Conservation (phyloP, 1,140 invertebrate genomes). For the Drosophila pruinosa region DNA sequence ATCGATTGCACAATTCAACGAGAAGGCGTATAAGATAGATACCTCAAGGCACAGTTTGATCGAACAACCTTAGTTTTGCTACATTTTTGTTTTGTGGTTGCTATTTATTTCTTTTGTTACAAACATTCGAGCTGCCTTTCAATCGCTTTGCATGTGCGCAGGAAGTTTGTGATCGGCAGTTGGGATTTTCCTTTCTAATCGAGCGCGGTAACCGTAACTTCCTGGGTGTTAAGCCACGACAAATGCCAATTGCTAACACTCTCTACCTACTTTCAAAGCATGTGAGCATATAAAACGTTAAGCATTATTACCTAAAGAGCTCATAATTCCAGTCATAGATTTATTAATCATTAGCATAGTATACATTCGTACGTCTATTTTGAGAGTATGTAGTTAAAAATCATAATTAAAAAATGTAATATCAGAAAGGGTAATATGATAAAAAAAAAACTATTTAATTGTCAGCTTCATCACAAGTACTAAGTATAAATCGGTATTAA, state of each 20-base stretch:
- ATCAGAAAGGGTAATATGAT: too few species aligned
- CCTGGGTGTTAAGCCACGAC: conserved; percentile 18
- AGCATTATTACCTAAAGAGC: not conserved
- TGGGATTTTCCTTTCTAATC: conserved; percentile 52
- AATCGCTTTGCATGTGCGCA: conserved; percentile 43
- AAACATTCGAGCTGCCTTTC: conserved; percentile 31
- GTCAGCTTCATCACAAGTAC: too few species aligned
- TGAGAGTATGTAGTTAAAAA: too few species aligned
- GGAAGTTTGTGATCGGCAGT: conserved; percentile 30
- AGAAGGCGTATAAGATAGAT: conserved; percentile 19
- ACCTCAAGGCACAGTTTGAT: conserved; percentile 17
- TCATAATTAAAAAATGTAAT: too few species aligned
- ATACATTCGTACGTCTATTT: not conserved
- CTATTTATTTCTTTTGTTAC: conserved; percentile 27
- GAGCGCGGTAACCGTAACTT: conserved; percentile 35
- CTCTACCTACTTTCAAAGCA: not conserved
- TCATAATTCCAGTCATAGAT: not conserved
- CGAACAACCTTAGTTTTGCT: conserved; percentile 26
- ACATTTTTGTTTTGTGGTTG: conserved; percentile 30
- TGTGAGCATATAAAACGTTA: not conserved
- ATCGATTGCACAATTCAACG: conserved; percentile 48
- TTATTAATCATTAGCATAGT: not conserved
- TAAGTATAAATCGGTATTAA: too few species aligned
- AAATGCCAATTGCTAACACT: not conserved
- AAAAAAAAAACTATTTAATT: too few species aligned